Conservation (phyloP, 2,113 vertebrate genomes). For the Callipepla californica region DNA sequence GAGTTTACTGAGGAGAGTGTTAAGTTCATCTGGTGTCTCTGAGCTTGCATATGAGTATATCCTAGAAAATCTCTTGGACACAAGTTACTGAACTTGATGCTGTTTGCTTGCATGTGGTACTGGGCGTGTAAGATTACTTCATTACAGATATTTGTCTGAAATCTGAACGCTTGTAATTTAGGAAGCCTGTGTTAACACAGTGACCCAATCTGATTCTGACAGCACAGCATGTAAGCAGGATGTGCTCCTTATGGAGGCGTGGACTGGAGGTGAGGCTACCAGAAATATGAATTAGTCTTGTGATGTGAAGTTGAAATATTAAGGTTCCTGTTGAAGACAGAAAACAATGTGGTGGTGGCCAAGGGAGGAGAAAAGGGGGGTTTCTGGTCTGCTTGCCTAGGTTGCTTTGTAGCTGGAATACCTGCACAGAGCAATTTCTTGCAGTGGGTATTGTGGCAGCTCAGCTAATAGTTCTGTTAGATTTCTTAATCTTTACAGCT, state of each 20-base stretch:
- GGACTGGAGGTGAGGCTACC: not conserved
- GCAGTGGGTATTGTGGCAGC: not conserved
- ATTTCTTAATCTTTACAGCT: constrained; percentile 39
- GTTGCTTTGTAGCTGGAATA: not conserved
- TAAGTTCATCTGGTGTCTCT: not conserved
- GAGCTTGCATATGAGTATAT: not conserved
- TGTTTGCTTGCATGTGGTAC: not conserved
- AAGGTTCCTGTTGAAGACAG: not conserved
- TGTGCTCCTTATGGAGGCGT: fast-evolving
- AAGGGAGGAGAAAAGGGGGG: not conserved
- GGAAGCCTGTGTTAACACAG: not conserved
- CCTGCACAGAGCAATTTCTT: not conserved
- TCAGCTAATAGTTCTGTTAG: not conserved
- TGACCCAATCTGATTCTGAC: not conserved
- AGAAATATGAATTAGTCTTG: not conserved
- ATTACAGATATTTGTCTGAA: not conserved
- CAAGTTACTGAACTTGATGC: not conserved
- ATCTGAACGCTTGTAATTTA: not conserved
- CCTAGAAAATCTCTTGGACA: not conserved
- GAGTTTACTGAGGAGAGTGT: not conserved
- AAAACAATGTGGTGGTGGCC: not conserved
- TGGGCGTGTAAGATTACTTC: not conserved
- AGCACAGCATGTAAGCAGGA: not conserved
- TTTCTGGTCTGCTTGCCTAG: not conserved
- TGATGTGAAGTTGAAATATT: not conserved